These are phyloP conservation scores for Tauraco erythrolophus DNA, from an alignment of 2,113 vertebrate species.

Conservation along the genomic window DNA sequence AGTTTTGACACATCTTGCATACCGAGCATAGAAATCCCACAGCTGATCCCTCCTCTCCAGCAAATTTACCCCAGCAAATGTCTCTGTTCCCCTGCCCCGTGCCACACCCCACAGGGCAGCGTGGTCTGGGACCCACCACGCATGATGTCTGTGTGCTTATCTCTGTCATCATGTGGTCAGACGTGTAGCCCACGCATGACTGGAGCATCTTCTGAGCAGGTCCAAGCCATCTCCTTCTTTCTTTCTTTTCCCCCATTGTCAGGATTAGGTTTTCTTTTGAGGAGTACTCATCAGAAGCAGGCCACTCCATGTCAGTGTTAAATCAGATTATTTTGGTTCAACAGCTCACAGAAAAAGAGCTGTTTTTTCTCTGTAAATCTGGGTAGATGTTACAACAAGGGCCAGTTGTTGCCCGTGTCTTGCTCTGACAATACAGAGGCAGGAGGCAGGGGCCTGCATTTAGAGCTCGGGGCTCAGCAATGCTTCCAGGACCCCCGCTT, in stretches of 20 bases:
- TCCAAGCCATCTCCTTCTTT: not conserved
- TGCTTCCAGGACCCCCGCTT: not conserved
- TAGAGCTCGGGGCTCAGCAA: not conserved
- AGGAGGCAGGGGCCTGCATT: not conserved
- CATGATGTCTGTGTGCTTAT: not conserved
- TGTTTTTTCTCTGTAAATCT: not conserved
- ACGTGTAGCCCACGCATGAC: accelerated
- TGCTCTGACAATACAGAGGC: not conserved
- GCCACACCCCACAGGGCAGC: not conserved
- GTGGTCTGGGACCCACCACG: accelerated
- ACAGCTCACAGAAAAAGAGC: not conserved
- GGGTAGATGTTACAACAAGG: not conserved
- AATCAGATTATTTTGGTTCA: not conserved
- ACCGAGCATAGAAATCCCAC: not conserved
- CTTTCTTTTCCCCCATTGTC: not conserved
- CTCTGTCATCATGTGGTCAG: not conserved
- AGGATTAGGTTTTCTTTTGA: not conserved
- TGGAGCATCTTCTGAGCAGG: not conserved
- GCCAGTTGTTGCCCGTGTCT: not conserved
- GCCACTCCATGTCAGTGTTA: not conserved
- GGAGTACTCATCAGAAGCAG: not conserved
- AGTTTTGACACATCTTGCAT: not conserved
- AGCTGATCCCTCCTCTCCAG: not conserved
- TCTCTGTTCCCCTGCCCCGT: not conserved
- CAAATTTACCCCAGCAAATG: not conserved